Conservation (phyloP, 2,797 vertebrate genomes). For the Macropodus opercularis region DNA sequence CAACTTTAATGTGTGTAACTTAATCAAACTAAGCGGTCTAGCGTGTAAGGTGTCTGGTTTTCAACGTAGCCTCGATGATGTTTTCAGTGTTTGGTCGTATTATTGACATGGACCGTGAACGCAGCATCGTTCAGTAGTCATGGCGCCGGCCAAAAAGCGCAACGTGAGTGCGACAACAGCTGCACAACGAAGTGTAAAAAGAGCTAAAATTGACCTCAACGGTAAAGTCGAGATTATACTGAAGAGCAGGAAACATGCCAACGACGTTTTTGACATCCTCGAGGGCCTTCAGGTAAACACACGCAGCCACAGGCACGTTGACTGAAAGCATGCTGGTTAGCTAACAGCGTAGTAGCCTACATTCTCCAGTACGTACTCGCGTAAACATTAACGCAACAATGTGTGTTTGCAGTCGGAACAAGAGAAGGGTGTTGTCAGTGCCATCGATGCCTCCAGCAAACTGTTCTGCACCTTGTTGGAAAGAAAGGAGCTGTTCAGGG, state of each 20-base stretch:
- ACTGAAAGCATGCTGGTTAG: not conserved
- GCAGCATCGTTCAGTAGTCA: constrained; percentile 46
- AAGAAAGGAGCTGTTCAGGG: constrained; percentile 85
- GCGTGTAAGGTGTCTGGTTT: fast-evolving
- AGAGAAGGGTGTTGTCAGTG: constrained; percentile 74
- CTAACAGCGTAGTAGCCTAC: not conserved
- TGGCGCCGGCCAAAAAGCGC: constrained; percentile 80
- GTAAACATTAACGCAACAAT: fast-evolving
- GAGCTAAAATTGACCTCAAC: constrained; percentile 65
- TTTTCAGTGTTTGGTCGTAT: not conserved
- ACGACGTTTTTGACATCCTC: constrained; percentile 89
- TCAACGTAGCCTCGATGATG: fast-evolving
- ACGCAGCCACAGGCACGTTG: fast-evolving
- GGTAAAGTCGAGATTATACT: constrained; percentile 77
- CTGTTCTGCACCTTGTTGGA: constrained; percentile 87
- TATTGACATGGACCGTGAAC: not conserved
- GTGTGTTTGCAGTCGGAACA: constrained; percentile 80
- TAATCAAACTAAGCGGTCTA: fast-evolving
- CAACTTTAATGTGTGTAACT: fast-evolving
- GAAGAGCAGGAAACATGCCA: constrained; percentile 82
- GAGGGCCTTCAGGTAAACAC: constrained; percentile 85
- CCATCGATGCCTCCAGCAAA: constrained; percentile 77
- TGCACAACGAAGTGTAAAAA: constrained; percentile 41
- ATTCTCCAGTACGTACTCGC: not conserved
- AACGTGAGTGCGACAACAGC: constrained; percentile 73